Evolutionary conservation across 2,888 invertebrate species (phyloP), one percentile per base, ranked within the genome.

Genomic region (Eurytoma adleriae): DNA sequence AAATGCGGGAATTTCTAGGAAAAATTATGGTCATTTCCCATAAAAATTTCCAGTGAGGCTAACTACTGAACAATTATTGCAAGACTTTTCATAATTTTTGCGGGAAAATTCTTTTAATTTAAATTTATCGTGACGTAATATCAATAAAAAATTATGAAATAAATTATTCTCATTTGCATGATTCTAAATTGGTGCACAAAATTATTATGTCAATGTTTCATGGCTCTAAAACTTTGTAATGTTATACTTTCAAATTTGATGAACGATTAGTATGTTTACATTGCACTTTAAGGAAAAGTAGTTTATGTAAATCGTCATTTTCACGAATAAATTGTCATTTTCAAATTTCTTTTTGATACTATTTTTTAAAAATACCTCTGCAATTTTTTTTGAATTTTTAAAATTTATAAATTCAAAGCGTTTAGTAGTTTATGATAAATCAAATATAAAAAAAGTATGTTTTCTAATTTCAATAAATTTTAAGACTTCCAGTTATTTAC

Each of bases 271-370:
- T 78, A 67, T 61, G 61, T 71, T 76, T 40, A 40, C 69, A 64
- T 78, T 52, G n/a, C 68, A 54, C 40, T 74, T 69, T 69, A 79
- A 48, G 24, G 57, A 52, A 77, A 64, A 75, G 64, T 30, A 74
- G 69, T 79, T 69, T 79, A 74, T 74, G 10, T 67, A 69, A 70
- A 72, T 62, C 72, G 80, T 76, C 72, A 80, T 76, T 68, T 72
- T 69, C 72, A 77, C 68, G 18, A 80, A 80, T 80, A 80, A 80
- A 80, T 77, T 77, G 48, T 71, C 72, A 72, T 77, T 80, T 80
- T 68, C 59, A 76, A 79, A 74, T 79, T 70, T 72, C 40, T 62
- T 57, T 61, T 66, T 75, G 59, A 59, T 71, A 7, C 18, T 75
- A 54, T 61, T 72, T 68, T 72, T 20, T 67, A 40, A 4, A 24